Evolutionary conservation across 2,113 vertebrate genomes (phyloP), one percentile per base, ranked within the genome.

Genomic region (Microcebus murinus): DNA sequence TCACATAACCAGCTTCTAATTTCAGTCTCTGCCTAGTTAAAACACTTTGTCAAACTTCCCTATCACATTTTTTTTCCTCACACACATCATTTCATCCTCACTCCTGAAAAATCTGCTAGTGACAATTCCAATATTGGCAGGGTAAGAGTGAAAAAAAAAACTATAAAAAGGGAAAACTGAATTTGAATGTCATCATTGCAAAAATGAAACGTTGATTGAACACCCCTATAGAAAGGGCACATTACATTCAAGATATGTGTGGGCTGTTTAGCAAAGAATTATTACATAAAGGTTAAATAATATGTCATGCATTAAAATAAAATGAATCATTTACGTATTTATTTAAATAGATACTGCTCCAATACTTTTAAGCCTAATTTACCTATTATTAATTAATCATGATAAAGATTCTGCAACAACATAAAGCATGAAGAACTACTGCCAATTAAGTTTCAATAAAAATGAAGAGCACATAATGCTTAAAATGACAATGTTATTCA

Each of bases 31-130:
- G 87, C 90, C 89, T 93, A 91, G 93, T 92, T 88, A 96, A 95
- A 96, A 97, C 96, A 97, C 96, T 95, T 96, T 95, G 91, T 97
- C 96, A 96, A 97, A 95, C 87, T 97, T 90, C 92, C 86, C 90
- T 94, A 92, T 97, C 97, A 96, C 95, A 79, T 70, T 63, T 94
- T 94, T 96, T 86, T 83, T 25, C 23, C 91, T 90, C 91, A 77
- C 91, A 91, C 97, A 94, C 93, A 96, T 97, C 70, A 97, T 95
- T 96, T 96, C 81, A 97, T 84, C 95, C 65, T 93, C 91, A 76
- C 96, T 97, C 92, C 50, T 97, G 79, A 96, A 95, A 97, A 97
- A 98, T 95, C 96, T 97, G 97, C 91, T 97, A 87, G 87, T 87
- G 83, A 70, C 87, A 97, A 93, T 94, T 98, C 95, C 96, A 97